Conservation (phyloP, 2,113 vertebrate genomes). For the Corythoichthys intestinalis region DNA sequence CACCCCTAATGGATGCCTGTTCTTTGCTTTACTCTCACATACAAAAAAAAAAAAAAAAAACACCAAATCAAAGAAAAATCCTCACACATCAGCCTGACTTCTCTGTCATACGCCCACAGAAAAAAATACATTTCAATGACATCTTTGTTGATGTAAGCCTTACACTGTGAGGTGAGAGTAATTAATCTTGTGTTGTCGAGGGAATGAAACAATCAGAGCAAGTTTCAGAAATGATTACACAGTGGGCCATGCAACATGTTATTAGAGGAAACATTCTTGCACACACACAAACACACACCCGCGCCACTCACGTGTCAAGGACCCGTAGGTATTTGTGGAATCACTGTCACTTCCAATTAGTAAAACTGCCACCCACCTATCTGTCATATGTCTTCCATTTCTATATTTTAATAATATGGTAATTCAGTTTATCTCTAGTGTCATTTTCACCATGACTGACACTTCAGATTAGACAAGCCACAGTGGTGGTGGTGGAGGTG, state of each 20-base stretch:
- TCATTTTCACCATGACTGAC: background rate
- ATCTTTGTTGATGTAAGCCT: no score
- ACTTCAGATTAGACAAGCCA: background rate
- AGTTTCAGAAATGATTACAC: background rate
- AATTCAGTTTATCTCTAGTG: background rate
- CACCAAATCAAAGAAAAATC: no score
- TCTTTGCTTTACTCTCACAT: no score
- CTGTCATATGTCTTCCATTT: background rate
- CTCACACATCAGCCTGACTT: no score
- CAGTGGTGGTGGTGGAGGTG: background rate
- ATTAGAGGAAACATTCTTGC: background rate
- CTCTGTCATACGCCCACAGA: no score
- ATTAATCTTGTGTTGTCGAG: background rate
- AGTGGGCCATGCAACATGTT: background rate
- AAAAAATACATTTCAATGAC: no score
- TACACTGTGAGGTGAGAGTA: no score
- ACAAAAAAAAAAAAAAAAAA: no score
- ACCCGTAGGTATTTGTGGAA: background rate
- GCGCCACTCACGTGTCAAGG: background rate
- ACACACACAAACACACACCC: background rate
- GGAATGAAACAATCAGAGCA: background rate
- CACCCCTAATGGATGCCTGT: no score
- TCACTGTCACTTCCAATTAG: background rate
- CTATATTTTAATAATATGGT: background rate
- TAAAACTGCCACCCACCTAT: background rate